These are phyloP conservation scores for Caerostris extrusa DNA, from an alignment of 1,140 invertebrate species.

Conservation along the genomic window DNA sequence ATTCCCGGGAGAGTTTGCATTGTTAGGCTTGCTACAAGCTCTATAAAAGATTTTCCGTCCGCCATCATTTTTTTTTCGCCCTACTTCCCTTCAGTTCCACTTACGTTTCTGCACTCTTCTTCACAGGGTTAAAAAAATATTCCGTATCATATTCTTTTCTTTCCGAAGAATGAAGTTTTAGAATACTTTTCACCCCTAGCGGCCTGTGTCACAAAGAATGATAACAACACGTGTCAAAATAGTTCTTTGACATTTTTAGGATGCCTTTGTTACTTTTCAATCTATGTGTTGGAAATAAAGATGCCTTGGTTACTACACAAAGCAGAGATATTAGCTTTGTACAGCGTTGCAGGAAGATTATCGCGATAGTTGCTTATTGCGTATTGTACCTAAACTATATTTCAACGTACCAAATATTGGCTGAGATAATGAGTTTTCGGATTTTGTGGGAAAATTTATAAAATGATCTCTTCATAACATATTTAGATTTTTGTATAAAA, in stretches of 20 bases:
- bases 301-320: not conserved
- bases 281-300: not conserved
- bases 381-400: not conserved
- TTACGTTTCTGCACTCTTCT: not conserved
- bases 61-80: not conserved
- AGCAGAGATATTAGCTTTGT: not conserved
- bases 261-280: not conserved
- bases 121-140: not conserved
- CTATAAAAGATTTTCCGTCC: not conserved
- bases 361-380: not conserved
- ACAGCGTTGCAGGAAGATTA: not conserved
- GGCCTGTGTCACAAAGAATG: not conserved
- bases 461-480: too few relatives aligned
- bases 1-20: not conserved
- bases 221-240: constrained; percentile 13
- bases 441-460: too few relatives aligned
- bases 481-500: too few relatives aligned
- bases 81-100: not conserved
- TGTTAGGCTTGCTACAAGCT: not conserved
- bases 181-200: not conserved
- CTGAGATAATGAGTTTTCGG: not conserved
- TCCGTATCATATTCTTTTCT: not conserved
- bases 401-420: too few relatives aligned
- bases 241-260: not conserved
- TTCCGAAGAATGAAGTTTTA: not conserved